phyloP scores from a whole-genome alignment of 2,888 invertebrate species.

The Melipona beecheii region DNA sequence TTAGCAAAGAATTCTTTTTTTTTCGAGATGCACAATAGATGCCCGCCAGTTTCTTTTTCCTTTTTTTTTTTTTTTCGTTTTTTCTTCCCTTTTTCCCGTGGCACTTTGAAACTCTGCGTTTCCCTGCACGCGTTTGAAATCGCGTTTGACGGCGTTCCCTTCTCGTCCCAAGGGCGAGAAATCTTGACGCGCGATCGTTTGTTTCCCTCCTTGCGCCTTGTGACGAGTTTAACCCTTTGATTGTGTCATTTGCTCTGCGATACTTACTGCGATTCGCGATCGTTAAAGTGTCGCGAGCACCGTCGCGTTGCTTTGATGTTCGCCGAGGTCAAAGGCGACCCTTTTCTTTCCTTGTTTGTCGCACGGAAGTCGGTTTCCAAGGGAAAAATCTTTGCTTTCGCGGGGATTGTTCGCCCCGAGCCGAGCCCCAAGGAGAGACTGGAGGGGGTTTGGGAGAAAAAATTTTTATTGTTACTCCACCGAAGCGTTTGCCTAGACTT shows the following conservation, averaged over 20 bases:
- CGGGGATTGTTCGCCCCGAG: background rate
- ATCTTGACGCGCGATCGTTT: constrained; percentile 7
- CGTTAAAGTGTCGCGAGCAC: constrained; percentile 19
- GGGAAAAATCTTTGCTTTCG: background rate
- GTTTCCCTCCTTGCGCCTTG: background rate
- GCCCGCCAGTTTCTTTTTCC: background rate
- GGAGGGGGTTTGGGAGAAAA: background rate
- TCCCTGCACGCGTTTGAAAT: constrained; percentile 24
- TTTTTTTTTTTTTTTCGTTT: background rate
- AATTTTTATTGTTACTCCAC: background rate
- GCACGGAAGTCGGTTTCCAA: background rate
- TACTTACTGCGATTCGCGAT: constrained; percentile 27
- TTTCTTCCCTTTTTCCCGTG: background rate
- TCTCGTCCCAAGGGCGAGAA: background rate
- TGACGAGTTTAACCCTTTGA: background rate
- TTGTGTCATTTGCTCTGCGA: constrained; percentile 8
- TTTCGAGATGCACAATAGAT: constrained; percentile 4
- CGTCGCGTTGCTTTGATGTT: background rate
- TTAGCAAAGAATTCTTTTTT: constrained; percentile 3
- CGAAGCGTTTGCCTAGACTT: background rate
- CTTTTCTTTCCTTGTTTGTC: background rate
- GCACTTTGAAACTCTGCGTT: background rate
- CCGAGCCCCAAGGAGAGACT: no score
- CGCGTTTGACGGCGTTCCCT: background rate
- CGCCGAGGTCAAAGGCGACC: background rate